Percentiles rank a stretch among this genome's conserved stretches.
Evolutionary conservation across 2,888 invertebrate genomes (phyloP).

Genomic region (Nemotelus pantherinus): DNA sequence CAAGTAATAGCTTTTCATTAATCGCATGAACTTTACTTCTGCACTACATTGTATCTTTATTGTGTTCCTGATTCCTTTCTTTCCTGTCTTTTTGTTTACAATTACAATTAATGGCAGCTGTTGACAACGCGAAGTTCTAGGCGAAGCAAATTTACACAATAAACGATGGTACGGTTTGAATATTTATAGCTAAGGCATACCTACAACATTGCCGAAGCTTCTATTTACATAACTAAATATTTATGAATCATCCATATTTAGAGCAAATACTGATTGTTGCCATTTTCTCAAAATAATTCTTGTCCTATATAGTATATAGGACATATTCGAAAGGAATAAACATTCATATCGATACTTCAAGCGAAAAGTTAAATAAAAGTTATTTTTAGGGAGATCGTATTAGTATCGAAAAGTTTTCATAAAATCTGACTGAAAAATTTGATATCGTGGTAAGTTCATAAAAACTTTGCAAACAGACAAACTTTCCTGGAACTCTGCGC

Average conservation of each 20-base stretch:
- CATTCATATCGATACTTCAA: neutral
- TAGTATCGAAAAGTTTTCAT: neutral
- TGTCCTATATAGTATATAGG: neutral
- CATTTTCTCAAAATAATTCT: neutral
- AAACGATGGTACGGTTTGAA: slow-evolving; percentile 20
- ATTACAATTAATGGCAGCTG: neutral
- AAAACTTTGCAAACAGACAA: neutral
- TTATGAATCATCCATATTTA: slow-evolving; percentile 18
- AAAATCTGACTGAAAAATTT: neutral
- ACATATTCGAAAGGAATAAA: neutral
- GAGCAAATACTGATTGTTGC: neutral
- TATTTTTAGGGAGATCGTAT: neutral
- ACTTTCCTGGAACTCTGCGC: neutral
- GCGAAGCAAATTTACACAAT: slow-evolving; percentile 14
- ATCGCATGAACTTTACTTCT: no score
- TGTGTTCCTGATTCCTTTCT: no score
- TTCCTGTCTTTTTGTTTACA: no score
- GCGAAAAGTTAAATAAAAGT: neutral
- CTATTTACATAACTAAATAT: slow-evolving; percentile 26
- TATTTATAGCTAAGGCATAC: slow-evolving; percentile 9
- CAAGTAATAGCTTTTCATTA: no score
- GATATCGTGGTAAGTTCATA: neutral
- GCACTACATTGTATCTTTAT: no score
- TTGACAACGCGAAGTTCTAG: slow-evolving; percentile 15
- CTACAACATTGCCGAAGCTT: slow-evolving; percentile 6